phyloP scores from a whole-genome alignment of 2,797 vertebrate species.

The Trachurus trachurus region DNA sequence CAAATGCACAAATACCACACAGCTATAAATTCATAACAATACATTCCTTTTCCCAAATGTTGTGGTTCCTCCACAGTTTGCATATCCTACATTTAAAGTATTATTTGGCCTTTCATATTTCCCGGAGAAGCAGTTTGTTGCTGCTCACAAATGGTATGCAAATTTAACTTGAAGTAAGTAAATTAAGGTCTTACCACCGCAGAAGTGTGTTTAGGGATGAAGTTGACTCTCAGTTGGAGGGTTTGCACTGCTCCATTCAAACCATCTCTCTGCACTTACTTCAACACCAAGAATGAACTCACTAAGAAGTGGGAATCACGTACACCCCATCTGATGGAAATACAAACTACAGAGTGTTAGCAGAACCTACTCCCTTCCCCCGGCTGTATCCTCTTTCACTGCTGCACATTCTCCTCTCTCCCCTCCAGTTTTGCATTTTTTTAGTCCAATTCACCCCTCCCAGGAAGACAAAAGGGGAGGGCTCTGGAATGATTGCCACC shows the following conservation, averaged over 20 bases:
- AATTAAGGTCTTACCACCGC: conserved; percentile 59
- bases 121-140: neutral
- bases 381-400: conserved; percentile 5
- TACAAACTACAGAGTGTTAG: conserved; percentile 5
- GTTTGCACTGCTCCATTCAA: conserved; percentile 27
- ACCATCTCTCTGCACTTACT: conserved; percentile 5
- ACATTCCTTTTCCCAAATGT: neutral
- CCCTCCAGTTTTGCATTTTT: conserved; percentile 42
- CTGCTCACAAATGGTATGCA: neutral
- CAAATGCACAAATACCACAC: neutral
- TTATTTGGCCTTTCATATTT: neutral
- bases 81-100: neutral
- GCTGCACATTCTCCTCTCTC: conserved; percentile 51
- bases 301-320: neutral
- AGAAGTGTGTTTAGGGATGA: conserved; percentile 14
- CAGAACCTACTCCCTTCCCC: conserved; percentile 24
- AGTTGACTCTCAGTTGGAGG: conserved; percentile 18
- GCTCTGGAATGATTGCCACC: neutral
- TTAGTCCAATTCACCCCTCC: conserved; percentile 44
- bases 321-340: neutral
- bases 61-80: neutral
- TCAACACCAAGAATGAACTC: neutral
- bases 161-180: neutral
- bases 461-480: conserved; percentile 58
- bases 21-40: neutral